These are phyloP conservation scores for Cerastis leucographa DNA, from an alignment of 2,888 invertebrate genomes.

Conservation along the genomic window DNA sequence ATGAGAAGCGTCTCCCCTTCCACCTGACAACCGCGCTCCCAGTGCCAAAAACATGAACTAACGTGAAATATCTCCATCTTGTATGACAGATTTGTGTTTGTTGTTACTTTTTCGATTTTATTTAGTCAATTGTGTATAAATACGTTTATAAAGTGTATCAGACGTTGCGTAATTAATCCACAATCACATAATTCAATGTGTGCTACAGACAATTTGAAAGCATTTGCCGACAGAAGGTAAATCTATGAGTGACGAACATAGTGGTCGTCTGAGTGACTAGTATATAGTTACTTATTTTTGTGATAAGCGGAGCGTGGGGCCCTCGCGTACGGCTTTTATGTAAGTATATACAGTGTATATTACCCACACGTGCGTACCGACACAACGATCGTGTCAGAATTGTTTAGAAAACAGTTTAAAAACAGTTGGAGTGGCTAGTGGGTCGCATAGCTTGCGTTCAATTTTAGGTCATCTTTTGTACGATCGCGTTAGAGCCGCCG, in stretches of 20 bases:
- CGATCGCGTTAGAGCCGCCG: slow-evolving; percentile 85
- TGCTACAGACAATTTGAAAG: slow-evolving; percentile 69
- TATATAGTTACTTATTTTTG: slow-evolving; percentile 91
- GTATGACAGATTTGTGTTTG: slow-evolving; percentile 92
- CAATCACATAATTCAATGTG: slow-evolving; percentile 69
- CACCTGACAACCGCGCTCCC: slow-evolving; percentile 84
- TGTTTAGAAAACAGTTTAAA: slow-evolving; percentile 85
- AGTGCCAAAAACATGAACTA: slow-evolving; percentile 87
- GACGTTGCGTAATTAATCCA: slow-evolving; percentile 70
- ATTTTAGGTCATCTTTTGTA: slow-evolving; percentile 91
- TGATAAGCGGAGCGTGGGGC: slow-evolving; percentile 90
- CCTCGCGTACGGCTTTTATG: slow-evolving; percentile 87
- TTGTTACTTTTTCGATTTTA: slow-evolving; percentile 88
- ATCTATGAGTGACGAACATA: slow-evolving; percentile 86
- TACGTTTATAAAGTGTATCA: slow-evolving; percentile 78
- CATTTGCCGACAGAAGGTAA: slow-evolving; percentile 76
- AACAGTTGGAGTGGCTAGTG: slow-evolving; percentile 77
- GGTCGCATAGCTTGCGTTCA: slow-evolving; percentile 85
- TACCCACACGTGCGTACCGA: slow-evolving; percentile 76
- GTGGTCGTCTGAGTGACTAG: slow-evolving; percentile 88
- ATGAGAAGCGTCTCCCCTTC: slow-evolving; percentile 79
- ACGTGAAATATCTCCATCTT: slow-evolving; percentile 92
- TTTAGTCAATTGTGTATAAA: slow-evolving; percentile 80
- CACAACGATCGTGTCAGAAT: slow-evolving; percentile 81
- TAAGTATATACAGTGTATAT: slow-evolving; percentile 84